Conservation (phyloP, 2,797 vertebrate genomes). For the Chiloscyllium punctatum region DNA sequence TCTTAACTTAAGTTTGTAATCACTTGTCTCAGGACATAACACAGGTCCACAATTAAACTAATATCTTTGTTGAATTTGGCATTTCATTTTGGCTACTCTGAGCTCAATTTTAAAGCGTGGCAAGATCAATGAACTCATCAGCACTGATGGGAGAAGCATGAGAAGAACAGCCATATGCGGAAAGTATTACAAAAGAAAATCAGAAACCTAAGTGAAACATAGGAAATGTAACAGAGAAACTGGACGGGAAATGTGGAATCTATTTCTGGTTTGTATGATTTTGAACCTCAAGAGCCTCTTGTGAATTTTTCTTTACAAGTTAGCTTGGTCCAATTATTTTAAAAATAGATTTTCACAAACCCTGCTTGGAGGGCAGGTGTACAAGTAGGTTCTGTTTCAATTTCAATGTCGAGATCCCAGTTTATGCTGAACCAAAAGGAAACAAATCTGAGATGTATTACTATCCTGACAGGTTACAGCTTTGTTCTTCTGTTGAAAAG, state of each 20-base stretch:
- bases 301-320: not conserved
- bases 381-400: not conserved
- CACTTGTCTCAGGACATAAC: not conserved
- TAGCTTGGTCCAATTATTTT: not conserved
- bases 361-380: not conserved
- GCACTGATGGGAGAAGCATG: constrained; percentile 14
- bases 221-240: constrained; percentile 1
- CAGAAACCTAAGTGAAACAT: not conserved
- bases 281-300: not conserved
- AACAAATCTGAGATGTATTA: not conserved
- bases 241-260: constrained; percentile 4
- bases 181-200: not conserved
- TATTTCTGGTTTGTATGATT: constrained; percentile 5
- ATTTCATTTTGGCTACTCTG: not conserved
- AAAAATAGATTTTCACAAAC: not conserved
- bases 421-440: not conserved
- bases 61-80: constrained; percentile 20
- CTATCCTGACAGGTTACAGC: not conserved
- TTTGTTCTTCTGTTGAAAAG: not conserved
- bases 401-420: not conserved
- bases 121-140: not conserved
- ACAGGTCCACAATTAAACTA: not conserved
- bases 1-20: not conserved
- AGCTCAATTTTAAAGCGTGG: not conserved
- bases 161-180: not conserved